Evolutionary conservation across 2,888 invertebrate genomes (phyloP).

Genomic region (Dendrolimus houi): DNA sequence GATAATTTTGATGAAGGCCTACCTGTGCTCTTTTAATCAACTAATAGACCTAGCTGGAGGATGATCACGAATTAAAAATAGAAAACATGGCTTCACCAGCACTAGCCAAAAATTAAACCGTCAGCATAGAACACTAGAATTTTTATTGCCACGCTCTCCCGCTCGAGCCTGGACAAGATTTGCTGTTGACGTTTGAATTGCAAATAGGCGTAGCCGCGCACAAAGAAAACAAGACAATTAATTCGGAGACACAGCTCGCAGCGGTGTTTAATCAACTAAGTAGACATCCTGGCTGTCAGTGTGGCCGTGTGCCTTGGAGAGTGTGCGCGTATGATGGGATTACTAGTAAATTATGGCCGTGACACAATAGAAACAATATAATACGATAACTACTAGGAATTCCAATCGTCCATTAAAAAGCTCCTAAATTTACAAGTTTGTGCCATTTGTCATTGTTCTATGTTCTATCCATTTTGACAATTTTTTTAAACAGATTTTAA

Average conservation of each 20-base stretch:
- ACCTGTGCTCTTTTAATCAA: too few relatives aligned
- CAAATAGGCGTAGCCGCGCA: constrained; percentile 38
- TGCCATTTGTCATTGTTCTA: too few relatives aligned
- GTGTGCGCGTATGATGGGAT: neutral
- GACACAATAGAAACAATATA: too few relatives aligned
- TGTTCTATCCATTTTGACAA: too few relatives aligned
- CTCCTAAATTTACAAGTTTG: too few relatives aligned
- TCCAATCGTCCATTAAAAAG: too few relatives aligned
- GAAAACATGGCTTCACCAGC: neutral
- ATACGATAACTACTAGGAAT: too few relatives aligned
- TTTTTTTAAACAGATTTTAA: too few relatives aligned
- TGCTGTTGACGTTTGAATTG: constrained; percentile 42
- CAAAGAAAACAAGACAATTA: constrained; percentile 68
- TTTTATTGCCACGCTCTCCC: neutral
- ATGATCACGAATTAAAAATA: too few relatives aligned
- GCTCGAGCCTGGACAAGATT: constrained; percentile 3
- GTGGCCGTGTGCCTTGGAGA: neutral
- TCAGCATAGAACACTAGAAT: neutral
- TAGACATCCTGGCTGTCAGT: constrained; percentile 17
- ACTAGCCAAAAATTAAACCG: neutral
- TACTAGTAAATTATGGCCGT: too few relatives aligned
- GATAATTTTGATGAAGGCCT: too few relatives aligned
- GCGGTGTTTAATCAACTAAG: constrained; percentile 53
- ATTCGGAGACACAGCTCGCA: constrained; percentile 38
- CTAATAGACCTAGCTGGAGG: too few relatives aligned